Conservation (phyloP, 1,140 invertebrate genomes). For the Oryctes rhinoceros region DNA sequence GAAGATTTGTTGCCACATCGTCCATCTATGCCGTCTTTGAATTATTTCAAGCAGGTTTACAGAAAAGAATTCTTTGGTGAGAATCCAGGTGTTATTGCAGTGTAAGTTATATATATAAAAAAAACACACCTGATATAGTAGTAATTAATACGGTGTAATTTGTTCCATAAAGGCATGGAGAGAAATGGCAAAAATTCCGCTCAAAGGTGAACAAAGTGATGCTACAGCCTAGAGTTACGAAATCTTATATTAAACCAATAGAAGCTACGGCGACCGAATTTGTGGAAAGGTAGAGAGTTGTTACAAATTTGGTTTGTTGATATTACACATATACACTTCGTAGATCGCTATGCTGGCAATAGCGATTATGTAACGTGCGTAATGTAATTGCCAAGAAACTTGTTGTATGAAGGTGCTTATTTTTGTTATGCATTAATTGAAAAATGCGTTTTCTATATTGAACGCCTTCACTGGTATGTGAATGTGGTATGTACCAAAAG, state of each 20-base stretch:
- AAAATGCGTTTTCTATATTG: not conserved
- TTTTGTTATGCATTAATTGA: not conserved
- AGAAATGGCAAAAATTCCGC: slow-evolving; percentile 81
- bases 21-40: slow-evolving; percentile 86
- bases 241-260: slow-evolving; percentile 79
- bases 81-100: slow-evolving; percentile 82
- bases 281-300: slow-evolving; percentile 66
- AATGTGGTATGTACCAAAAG: no score
- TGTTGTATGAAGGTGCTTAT: not conserved
- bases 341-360: not conserved
- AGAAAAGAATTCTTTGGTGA: slow-evolving; percentile 83
- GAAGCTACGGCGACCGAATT: slow-evolving; percentile 79
- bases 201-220: slow-evolving; percentile 83
- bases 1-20: slow-evolving; percentile 82
- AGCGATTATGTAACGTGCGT: slow-evolving; percentile 7
- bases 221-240: slow-evolving; percentile 77
- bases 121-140: not conserved
- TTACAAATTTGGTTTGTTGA: not conserved
- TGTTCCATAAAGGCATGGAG: slow-evolving; percentile 70
- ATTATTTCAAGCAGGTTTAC: slow-evolving; percentile 81
- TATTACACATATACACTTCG: not conserved
- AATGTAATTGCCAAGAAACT: not conserved
- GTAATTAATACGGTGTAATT: not conserved
- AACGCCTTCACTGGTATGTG: not conserved
- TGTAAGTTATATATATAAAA: slow-evolving; percentile 74